These are phyloP conservation scores for Lamprologus tigripictilis DNA, from an alignment of 2,113 vertebrate genomes.

Conservation along the genomic window DNA sequence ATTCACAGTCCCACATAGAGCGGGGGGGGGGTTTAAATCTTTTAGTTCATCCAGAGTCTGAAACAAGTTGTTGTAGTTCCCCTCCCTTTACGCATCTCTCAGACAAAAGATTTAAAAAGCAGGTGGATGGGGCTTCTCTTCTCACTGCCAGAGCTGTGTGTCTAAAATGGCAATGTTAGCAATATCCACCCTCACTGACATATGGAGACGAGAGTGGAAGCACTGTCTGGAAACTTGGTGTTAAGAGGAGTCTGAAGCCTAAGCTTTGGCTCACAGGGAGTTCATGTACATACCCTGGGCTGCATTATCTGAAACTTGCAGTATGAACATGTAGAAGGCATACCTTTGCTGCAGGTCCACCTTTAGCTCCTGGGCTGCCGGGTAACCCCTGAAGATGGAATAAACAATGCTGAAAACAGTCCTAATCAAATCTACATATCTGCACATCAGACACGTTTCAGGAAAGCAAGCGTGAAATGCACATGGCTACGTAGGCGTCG, in stretches of 20 bases:
- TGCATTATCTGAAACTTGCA: not conserved
- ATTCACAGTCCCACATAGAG: not conserved
- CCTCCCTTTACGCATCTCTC: not conserved
- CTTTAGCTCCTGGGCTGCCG: constrained; percentile 85
- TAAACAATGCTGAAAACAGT: not conserved
- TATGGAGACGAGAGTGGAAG: not conserved
- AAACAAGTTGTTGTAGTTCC: not conserved
- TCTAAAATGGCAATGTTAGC: not conserved
- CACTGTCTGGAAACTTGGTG: not conserved
- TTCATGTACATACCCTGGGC: not conserved
- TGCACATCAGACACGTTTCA: not conserved
- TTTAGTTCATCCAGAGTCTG: not conserved
- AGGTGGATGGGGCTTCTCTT: not conserved
- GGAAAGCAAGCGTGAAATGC: not conserved
- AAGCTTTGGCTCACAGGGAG: not conserved
- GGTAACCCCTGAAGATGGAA: constrained; percentile 81
- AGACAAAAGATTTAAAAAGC: not conserved
- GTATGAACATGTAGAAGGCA: not conserved
- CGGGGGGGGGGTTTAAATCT: not conserved
- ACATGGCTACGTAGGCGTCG: not conserved
- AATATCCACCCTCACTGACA: not conserved
- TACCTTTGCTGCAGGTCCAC: constrained; percentile 83
- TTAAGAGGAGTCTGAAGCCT: not conserved
- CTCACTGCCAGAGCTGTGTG: not conserved
- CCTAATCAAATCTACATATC: not conserved